Conservation (phyloP, 2,797 vertebrate genomes). For the Sebastes kiyomatsui region DNA sequence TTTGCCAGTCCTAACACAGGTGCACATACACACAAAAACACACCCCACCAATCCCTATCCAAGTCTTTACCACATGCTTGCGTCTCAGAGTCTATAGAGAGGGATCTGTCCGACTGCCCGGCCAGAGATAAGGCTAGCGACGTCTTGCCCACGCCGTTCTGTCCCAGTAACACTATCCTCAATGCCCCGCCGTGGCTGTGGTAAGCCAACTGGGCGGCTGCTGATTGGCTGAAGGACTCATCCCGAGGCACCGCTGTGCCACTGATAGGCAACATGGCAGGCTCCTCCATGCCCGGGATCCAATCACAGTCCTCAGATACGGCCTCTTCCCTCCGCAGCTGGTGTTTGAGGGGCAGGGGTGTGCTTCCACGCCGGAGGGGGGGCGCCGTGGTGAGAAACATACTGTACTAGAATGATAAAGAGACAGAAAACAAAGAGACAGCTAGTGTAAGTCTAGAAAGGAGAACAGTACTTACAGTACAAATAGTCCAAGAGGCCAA, state of each 20-base stretch:
- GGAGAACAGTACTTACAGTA: not conserved
- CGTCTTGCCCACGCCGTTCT: constrained; percentile 92
- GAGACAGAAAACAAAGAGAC: constrained; percentile 8
- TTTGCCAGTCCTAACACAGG: not conserved
- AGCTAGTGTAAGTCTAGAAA: not conserved
- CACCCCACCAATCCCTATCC: constrained; percentile 1
- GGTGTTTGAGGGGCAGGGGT: constrained; percentile 91
- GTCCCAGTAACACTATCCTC: constrained; percentile 87
- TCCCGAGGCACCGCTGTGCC: constrained; percentile 76
- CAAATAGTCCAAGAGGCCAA: constrained; percentile 1
- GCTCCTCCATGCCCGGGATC: constrained; percentile 82
- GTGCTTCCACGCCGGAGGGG: constrained; percentile 90
- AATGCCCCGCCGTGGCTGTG: constrained; percentile 76
- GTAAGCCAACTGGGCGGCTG: constrained; percentile 63
- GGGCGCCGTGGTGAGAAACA: constrained; percentile 83
- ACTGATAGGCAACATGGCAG: constrained; percentile 71
- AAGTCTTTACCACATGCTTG: constrained; percentile 80
- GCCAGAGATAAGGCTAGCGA: constrained; percentile 88
- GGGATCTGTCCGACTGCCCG: constrained; percentile 84
- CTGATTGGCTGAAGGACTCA: constrained; percentile 74
- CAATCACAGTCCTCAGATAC: constrained; percentile 85
- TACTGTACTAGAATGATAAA: constrained; percentile 74
- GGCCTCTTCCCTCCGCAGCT: constrained; percentile 87
- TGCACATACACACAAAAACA: constrained; percentile 10
- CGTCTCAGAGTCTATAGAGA: constrained; percentile 85